phyloP scores from a whole-genome alignment of 2,797 vertebrate genomes.

The Emydoidea blandingii region DNA sequence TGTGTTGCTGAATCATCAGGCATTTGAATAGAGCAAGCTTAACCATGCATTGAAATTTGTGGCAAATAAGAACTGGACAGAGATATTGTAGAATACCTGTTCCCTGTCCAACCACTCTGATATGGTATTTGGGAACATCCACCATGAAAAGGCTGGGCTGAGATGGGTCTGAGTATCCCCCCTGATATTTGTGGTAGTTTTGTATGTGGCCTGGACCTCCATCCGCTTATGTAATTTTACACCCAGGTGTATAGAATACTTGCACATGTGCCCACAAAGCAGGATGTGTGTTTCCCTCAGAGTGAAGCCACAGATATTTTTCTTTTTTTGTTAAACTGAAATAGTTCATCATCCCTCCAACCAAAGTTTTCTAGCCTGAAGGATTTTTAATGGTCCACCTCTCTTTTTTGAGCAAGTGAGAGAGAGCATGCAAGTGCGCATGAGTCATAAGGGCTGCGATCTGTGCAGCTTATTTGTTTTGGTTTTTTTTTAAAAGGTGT shows the following conservation, averaged over 20 bases:
- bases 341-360: not conserved
- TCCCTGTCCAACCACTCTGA: not conserved
- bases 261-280: accelerated
- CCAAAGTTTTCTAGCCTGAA: not conserved
- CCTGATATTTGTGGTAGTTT: not conserved
- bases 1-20: not conserved
- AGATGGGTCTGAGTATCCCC: not conserved
- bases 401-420: not conserved
- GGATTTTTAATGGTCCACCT: not conserved
- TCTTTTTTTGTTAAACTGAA: not conserved
- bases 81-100: not conserved
- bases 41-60: not conserved
- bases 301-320: not conserved
- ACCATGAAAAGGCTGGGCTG: not conserved
- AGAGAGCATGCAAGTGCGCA: not conserved
- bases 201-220: not conserved
- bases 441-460: not conserved
- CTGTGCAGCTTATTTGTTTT: not conserved
- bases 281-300: not conserved
- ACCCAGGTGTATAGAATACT: not conserved
- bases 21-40: not conserved
- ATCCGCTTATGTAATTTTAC: not conserved
- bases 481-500: not conserved
- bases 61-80: not conserved
- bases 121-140: not conserved